A percentile compares a stretch with the other conserved stretches of the same genome.
phyloP scores from a whole-genome alignment of 2,113 vertebrate species.

The Anhinga rufa region DNA sequence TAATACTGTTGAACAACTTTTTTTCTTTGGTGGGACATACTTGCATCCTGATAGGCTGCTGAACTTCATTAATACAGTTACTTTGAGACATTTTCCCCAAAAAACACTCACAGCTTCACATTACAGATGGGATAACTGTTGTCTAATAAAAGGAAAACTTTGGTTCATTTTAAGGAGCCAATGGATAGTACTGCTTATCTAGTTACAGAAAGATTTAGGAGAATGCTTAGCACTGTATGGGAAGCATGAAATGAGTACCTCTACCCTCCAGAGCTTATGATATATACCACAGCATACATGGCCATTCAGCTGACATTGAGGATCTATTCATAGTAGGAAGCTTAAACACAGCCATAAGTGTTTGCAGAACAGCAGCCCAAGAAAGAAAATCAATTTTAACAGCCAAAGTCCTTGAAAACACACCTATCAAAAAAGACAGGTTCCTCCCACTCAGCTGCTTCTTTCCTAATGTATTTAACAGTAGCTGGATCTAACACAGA shows the following conservation, averaged over 20 bases:
- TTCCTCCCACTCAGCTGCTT: background rate
- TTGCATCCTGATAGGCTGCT: background rate
- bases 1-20: background rate
- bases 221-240: background rate
- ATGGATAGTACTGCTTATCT: background rate
- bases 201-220: background rate
- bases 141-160: background rate
- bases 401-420: background rate
- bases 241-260: background rate
- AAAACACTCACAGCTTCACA: background rate
- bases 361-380: background rate
- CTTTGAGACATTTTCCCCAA: background rate
- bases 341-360: background rate
- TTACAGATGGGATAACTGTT: background rate
- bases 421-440: background rate
- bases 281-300: background rate
- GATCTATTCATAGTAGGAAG: background rate
- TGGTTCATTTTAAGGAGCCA: background rate
- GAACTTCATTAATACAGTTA: background rate
- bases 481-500: background rate
- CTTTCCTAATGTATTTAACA: background rate
- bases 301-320: background rate
- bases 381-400: background rate
- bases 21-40: background rate
- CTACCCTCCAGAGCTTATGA: background rate